These are phyloP conservation scores for Leucophora obtusa DNA, from an alignment of 2,888 invertebrate species.

Conservation along the genomic window DNA sequence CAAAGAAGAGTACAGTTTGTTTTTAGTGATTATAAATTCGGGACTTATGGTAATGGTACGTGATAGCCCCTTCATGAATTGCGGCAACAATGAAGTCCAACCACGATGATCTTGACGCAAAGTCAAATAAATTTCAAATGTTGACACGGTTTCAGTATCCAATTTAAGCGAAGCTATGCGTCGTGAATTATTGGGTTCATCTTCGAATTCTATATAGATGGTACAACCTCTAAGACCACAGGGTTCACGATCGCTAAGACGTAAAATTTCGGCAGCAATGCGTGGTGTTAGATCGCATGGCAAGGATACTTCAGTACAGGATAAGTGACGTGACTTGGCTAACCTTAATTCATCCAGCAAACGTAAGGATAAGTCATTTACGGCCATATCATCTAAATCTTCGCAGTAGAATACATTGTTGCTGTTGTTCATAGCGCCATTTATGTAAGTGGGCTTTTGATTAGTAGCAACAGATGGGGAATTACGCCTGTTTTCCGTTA, in stretches of 20 bases:
- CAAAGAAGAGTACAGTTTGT: conserved; percentile 72
- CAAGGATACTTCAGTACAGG: conserved; percentile 74
- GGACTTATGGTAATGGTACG: conserved; percentile 75
- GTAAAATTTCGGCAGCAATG: conserved; percentile 73
- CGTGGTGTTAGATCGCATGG: conserved; percentile 75
- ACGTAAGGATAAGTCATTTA: conserved; percentile 68
- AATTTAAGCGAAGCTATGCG: conserved; percentile 73
- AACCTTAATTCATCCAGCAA: conserved; percentile 71
- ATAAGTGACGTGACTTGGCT: conserved; percentile 72
- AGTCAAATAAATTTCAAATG: conserved; percentile 74
- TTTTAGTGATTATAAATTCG: conserved; percentile 73
- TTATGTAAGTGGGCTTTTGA: conserved; percentile 51
- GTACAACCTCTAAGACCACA: conserved; percentile 74
- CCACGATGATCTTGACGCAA: conserved; percentile 75
- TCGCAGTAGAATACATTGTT: conserved; percentile 62
- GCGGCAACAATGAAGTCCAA: conserved; percentile 73
- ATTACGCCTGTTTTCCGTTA: conserved; percentile 48
- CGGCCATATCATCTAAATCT: conserved; percentile 63
- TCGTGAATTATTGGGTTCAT: conserved; percentile 73
- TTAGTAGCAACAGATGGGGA: conserved; percentile 48
- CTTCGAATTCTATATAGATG: conserved; percentile 74
- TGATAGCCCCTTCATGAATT: conserved; percentile 74
- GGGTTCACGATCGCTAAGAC: conserved; percentile 73
- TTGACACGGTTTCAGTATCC: conserved; percentile 73
- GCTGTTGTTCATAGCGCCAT: conserved; percentile 31